phyloP scores from a whole-genome alignment of 2,888 invertebrate genomes.

The Gymnosoma rotundatum region DNA sequence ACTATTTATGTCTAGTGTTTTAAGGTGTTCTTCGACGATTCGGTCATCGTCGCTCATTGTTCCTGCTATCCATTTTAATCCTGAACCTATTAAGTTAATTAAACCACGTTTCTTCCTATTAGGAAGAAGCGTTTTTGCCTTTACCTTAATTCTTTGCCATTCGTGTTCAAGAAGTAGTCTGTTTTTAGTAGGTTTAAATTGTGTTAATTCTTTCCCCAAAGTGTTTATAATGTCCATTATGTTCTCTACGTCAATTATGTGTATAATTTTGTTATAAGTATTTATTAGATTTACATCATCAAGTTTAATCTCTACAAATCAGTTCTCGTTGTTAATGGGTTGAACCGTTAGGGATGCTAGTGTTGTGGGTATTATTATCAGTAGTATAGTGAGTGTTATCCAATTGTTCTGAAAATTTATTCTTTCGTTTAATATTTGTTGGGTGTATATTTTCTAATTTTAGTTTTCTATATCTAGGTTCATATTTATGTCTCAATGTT shows the following conservation, averaged over 20 bases:
- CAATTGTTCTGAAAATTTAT: conserved; percentile 15
- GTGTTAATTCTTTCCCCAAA: neutral
- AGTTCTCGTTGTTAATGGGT: neutral
- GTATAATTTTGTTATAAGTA: conserved; percentile 4
- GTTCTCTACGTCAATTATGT: neutral
- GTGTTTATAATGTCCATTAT: neutral
- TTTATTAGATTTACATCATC: neutral
- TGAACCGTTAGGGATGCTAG: neutral
- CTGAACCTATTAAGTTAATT: neutral
- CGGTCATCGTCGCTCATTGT: conserved; percentile 15
- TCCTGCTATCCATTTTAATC: conserved; percentile 15
- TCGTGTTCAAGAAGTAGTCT: neutral
- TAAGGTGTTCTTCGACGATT: conserved; percentile 7
- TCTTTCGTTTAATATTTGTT: conserved; percentile 63
- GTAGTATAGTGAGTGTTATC: neutral
- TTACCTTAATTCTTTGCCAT: neutral
- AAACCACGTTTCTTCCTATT: neutral
- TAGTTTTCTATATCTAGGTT: conserved; percentile 51
- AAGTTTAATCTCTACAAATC: neutral
- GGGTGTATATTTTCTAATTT: conserved; percentile 37
- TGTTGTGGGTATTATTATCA: neutral
- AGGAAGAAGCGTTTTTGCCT: neutral
- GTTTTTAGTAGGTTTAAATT: neutral
- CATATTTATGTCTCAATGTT: conserved; percentile 61
- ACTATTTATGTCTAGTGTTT: neutral